Base-by-base conservation (phyloP, 2,888 invertebrate species). In the Teleiodes luculella region DNA sequence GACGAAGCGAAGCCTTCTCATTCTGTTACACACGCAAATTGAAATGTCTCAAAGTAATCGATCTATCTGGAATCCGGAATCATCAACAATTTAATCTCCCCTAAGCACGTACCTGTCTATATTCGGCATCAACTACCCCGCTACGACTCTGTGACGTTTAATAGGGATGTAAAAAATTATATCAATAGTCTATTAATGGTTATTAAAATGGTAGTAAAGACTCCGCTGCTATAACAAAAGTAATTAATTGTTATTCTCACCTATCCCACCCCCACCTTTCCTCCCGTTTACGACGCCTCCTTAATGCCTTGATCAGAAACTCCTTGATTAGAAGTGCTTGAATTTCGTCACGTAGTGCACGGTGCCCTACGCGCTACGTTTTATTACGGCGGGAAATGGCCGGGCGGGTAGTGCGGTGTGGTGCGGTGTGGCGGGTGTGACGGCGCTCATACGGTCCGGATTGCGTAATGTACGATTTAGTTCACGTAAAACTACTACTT, bases 251-350 rank as follows among this genome's bases (percentile, higher is more conserved):
- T n/a, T 43, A 43, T 43, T 43, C 28, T 43, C 13, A 43, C 43
- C 28, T 13, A 1, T 16, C 16, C 14, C 2, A 13, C 36, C 6
- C 7, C 5, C 6, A 6, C 24, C 2, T n/a, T 8, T 10, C 33
- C n/a, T 8, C 3, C 11, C 28, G 10, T 43, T 43, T 43, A 43
- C 43, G 43, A 43, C 33, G 13, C 43, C 3, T 11, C 7, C n/a
- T 46, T 46, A 46, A 46, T 31, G 46, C 11, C 46, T 46, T 46
- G 18, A 46, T 46, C 46, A 14, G 31, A 46, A 31, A 13, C 46
- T 31, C 31, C 20, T 30, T 46, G 46, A 46, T 46, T 46, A 16
- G 46, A 28, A 14, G 7, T 16, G 46, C 16, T 31, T 28, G 46
- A 28, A 46, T 46, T 28, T 31, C 31, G 16, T 46, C 46, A 46